Evolutionary conservation across 1,140 invertebrate genomes (phyloP).

Genomic region (Caenorhabditis brenneri): DNA sequence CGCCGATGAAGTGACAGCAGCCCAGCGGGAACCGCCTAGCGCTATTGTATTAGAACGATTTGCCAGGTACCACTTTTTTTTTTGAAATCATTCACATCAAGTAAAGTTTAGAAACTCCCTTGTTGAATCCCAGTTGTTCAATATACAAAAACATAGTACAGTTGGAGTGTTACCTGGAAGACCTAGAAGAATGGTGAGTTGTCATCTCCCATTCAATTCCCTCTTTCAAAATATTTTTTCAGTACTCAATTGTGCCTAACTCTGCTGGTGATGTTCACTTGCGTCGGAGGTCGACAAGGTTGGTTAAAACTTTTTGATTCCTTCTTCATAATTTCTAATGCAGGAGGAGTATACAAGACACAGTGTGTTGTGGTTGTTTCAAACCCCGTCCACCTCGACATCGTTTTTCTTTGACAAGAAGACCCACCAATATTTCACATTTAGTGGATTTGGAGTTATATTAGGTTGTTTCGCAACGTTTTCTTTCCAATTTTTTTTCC

Average conservation of each 20-base stretch:
- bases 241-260: slow-evolving; percentile 12
- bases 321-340: neutral
- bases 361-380: slow-evolving; percentile 8
- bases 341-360: slow-evolving; percentile 1
- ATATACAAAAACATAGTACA: slow-evolving; percentile 5
- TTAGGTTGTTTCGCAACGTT: no score
- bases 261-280: neutral
- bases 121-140: slow-evolving; percentile 44
- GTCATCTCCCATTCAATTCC: neutral
- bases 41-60: slow-evolving; percentile 54
- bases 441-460: slow-evolving; percentile 18
- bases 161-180: neutral
- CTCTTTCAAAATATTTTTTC: neutral
- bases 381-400: neutral
- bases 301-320: neutral
- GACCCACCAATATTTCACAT: neutral
- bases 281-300: neutral
- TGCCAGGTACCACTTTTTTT: slow-evolving; percentile 25
- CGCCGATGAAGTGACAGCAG: slow-evolving; percentile 62
- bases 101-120: neutral
- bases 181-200: neutral
- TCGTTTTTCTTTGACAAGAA: neutral
- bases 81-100: neutral
- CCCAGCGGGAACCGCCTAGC: slow-evolving; percentile 42
- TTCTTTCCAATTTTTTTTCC: no score